phyloP scores from a whole-genome alignment of 2,888 invertebrate genomes.

The Poecilus cupreus region DNA sequence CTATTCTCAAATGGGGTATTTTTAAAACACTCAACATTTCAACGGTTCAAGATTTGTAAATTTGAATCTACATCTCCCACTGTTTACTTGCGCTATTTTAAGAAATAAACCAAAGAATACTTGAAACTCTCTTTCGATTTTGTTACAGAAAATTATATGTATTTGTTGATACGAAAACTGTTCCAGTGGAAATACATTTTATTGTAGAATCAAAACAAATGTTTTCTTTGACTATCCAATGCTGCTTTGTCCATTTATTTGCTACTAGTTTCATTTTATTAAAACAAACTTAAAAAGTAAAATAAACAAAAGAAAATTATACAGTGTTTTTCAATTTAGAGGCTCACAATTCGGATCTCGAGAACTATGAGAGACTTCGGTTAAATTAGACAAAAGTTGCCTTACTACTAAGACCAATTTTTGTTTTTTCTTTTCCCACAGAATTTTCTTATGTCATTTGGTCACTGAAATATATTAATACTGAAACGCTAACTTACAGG shows the following conservation, averaged over 20 bases:
- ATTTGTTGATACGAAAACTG: neutral
- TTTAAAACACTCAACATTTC: slow-evolving; percentile 17
- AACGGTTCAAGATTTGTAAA: slow-evolving; percentile 6
- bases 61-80: slow-evolving; percentile 13
- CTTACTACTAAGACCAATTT: too few species aligned
- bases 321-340: too few species aligned
- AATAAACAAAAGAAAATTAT: too few species aligned
- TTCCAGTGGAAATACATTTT: neutral
- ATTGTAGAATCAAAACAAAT: neutral
- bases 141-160: slow-evolving; percentile 10
- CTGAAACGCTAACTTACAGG: too few species aligned
- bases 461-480: too few species aligned
- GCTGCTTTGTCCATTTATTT: neutral
- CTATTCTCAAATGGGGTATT: slow-evolving; percentile 12
- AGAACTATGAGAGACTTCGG: too few species aligned
- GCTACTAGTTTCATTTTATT: neutral
- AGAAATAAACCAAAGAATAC: slow-evolving; percentile 19
- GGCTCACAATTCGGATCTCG: too few species aligned
- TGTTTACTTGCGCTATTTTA: slow-evolving; percentile 19
- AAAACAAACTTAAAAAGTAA: too few species aligned
- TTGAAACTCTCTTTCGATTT: slow-evolving; percentile 16
- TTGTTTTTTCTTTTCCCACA: too few species aligned
- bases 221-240: neutral
- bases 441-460: too few species aligned
- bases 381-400: too few species aligned